phyloP scores from a whole-genome alignment of 2,797 vertebrate genomes.

The Nannoperca obscura region DNA sequence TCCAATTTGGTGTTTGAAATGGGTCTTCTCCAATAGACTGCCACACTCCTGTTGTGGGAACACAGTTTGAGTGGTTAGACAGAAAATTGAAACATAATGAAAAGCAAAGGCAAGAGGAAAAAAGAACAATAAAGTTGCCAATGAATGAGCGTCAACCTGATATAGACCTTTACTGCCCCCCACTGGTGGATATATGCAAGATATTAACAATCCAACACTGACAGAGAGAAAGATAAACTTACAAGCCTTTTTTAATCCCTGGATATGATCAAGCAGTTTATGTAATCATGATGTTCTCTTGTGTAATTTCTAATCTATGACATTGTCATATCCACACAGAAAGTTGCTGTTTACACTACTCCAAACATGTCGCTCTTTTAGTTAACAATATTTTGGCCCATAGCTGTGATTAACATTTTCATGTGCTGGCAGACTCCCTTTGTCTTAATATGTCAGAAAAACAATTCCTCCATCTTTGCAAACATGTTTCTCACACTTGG shows the following conservation, averaged over 20 bases:
- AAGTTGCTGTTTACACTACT: background rate
- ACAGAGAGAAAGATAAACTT: conserved; percentile 16
- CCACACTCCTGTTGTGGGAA: conserved; percentile 36
- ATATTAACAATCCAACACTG: conserved; percentile 16
- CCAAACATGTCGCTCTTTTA: background rate
- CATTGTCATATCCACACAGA: background rate
- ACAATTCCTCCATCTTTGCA: conserved; percentile 25
- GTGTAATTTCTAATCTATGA: conserved; percentile 3
- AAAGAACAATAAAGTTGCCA: conserved; percentile 43
- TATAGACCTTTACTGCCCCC: conserved; percentile 79
- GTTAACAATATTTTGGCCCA: background rate
- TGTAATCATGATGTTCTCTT: conserved; percentile 17
- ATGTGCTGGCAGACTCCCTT: background rate
- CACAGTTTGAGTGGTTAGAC: conserved; percentile 45
- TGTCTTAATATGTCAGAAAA: background rate
- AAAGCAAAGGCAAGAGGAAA: conserved; percentile 38
- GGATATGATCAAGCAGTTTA: conserved; percentile 24
- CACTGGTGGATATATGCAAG: conserved; percentile 54
- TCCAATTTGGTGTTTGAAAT: conserved; percentile 33
- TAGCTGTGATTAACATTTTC: background rate
- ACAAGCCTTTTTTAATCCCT: conserved; percentile 13
- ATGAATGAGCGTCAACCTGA: conserved; percentile 26
- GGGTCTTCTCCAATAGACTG: conserved; percentile 15
- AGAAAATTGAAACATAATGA: conserved; percentile 66
- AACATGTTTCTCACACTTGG: conserved; percentile 34